Conservation (phyloP, 2,888 invertebrate genomes). For the Epinotia bilunana region DNA sequence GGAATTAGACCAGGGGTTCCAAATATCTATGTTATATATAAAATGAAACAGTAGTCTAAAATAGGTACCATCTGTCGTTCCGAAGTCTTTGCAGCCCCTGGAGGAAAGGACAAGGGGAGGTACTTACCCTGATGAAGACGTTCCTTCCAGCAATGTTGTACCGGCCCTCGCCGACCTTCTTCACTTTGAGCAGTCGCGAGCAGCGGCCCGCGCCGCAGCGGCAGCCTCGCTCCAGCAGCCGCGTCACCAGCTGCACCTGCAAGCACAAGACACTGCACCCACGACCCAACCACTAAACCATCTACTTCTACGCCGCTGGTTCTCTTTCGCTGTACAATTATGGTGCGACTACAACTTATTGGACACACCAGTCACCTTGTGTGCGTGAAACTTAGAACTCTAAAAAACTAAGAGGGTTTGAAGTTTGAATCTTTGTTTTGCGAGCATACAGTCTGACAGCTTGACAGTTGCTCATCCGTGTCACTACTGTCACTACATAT, state of each 20-base stretch:
- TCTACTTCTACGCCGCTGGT: neutral
- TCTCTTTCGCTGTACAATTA: too few relatives aligned
- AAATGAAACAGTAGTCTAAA: neutral
- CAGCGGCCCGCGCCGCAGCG: constrained; percentile 89
- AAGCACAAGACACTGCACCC: constrained; percentile 18
- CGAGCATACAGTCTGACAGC: neutral
- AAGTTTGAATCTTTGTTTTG: neutral
- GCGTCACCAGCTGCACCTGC: constrained; percentile 88
- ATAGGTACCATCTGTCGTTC: neutral
- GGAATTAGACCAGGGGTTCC: neutral
- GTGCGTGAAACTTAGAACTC: neutral
- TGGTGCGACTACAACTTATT: neutral
- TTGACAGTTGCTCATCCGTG: neutral
- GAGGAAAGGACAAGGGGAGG: neutral
- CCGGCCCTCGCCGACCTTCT: constrained; percentile 93
- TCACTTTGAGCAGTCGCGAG: constrained; percentile 89
- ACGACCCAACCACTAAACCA: constrained; percentile 1
- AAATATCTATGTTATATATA: neutral
- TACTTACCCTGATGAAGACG: constrained; percentile 92
- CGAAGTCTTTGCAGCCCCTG: neutral
- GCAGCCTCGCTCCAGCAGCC: constrained; percentile 90
- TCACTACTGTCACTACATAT: neutral
- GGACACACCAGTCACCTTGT: constrained; percentile 2
- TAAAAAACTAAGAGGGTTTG: neutral
- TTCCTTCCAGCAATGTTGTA: constrained; percentile 94